phyloP scores from a whole-genome alignment of 2,797 vertebrate species.

The Lagorchestes hirsutus region DNA sequence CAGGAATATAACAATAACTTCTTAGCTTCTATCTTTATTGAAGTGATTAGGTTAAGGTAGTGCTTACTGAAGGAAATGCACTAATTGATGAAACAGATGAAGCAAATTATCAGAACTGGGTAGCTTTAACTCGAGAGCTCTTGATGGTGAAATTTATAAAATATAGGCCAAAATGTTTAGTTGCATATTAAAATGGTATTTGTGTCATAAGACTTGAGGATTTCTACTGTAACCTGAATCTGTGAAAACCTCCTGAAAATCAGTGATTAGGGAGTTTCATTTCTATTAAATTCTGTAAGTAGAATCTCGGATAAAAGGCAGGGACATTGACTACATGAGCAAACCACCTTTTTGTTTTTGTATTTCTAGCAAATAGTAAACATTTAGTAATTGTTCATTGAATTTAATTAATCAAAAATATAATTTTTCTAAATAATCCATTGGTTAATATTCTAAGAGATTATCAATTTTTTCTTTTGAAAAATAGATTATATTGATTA shows the following conservation, averaged over 20 bases:
- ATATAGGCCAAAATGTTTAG: conserved; percentile 9
- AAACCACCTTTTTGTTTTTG: neutral
- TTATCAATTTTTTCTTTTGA: neutral
- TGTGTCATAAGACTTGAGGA: conserved; percentile 19
- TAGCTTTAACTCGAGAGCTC: neutral
- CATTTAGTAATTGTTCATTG: neutral
- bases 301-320: neutral
- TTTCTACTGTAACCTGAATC: conserved; percentile 19
- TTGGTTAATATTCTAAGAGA: neutral
- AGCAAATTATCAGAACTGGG: neutral
- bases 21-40: neutral
- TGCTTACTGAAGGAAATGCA: neutral
- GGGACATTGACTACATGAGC: conserved; percentile 1
- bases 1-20: neutral
- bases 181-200: neutral
- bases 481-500: neutral
- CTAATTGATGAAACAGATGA: neutral
- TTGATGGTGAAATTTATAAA: conserved; percentile 26
- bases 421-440: neutral
- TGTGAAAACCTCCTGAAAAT: conserved; percentile 24
- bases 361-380: neutral
- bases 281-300: conserved; percentile 17
- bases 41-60: neutral
- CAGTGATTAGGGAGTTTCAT: conserved; percentile 41
- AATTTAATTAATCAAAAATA: neutral